These are phyloP conservation scores for Philaenus spumarius DNA, from an alignment of 1,140 invertebrate genomes.

Conservation along the genomic window DNA sequence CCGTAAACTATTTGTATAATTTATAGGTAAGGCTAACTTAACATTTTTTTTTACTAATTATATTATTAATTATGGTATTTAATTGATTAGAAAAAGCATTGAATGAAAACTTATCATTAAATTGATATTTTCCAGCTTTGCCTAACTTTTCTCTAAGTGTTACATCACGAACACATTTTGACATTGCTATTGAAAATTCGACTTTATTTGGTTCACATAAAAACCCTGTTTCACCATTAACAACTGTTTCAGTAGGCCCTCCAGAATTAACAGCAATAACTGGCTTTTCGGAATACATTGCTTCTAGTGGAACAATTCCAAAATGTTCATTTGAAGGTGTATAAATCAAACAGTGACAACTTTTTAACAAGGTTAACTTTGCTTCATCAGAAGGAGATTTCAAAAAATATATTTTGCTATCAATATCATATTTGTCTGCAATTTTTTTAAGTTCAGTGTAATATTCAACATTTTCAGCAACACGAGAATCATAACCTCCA, in stretches of 20 bases:
- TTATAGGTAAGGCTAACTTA: too few species aligned
- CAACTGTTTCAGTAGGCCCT: slow-evolving; percentile 90
- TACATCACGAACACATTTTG: slow-evolving; percentile 39
- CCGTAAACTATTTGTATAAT: too few species aligned
- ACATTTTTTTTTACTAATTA: not conserved
- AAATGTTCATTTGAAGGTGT: slow-evolving; percentile 98
- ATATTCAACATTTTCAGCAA: slow-evolving; percentile 85
- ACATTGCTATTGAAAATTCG: slow-evolving; percentile 75
- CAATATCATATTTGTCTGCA: slow-evolving; percentile 56
- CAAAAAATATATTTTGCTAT: slow-evolving; percentile 72
- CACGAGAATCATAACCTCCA: slow-evolving; percentile 91
- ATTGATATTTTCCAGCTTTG: slow-evolving; percentile 56
- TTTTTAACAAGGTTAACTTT: slow-evolving; percentile 72
- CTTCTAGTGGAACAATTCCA: slow-evolving; percentile 98
- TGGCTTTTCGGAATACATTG: slow-evolving; percentile 90
- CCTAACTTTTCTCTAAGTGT: slow-evolving; percentile 55
- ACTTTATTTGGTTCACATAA: slow-evolving; percentile 62
- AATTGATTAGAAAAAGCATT: slow-evolving; percentile 63
- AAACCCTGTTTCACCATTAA: slow-evolving; percentile 83
- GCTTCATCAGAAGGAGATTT: slow-evolving; percentile 78
- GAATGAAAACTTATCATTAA: slow-evolving; percentile 74
- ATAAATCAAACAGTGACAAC: slow-evolving; percentile 78
- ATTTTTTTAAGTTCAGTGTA: slow-evolving; percentile 67
- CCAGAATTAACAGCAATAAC: slow-evolving; percentile 94
- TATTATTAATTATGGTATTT: slow-evolving; percentile 49